Percentiles rank a stretch among this genome's conserved stretches.
These are phyloP conservation scores for Geodia barretti DNA, from an alignment of 37 sponge, comb jelly and placozoan genomes.

Conservation along the genomic window DNA sequence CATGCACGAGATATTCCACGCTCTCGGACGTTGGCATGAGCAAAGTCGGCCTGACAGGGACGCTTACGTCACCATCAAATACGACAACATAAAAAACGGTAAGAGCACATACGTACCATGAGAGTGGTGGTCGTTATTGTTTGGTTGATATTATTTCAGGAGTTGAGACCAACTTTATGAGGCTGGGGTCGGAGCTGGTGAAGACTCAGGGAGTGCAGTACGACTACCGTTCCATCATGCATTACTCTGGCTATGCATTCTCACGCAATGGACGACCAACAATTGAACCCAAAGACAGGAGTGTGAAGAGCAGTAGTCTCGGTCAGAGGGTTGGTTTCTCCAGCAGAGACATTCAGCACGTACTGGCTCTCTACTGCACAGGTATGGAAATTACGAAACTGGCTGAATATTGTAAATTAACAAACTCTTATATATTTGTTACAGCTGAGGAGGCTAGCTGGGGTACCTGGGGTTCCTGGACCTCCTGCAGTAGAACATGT, in stretches of 20 bases:
- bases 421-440: background rate
- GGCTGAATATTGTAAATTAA: background rate
- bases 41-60: slow-evolving; percentile 90
- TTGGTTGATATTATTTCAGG: slow-evolving; percentile 32
- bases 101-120: background rate
- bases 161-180: slow-evolving; percentile 54
- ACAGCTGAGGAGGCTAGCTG: background rate
- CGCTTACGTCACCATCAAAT: slow-evolving; percentile 40
- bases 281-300: slow-evolving; percentile 32
- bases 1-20: slow-evolving; percentile 81
- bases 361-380: slow-evolving; percentile 55
- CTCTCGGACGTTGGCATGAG: slow-evolving; percentile 83
- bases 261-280: slow-evolving; percentile 62
- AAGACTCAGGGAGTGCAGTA: slow-evolving; percentile 71
- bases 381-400: background rate
- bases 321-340: slow-evolving; percentile 70
- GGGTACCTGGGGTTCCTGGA: slow-evolving; percentile 38
- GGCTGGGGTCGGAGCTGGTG: slow-evolving; percentile 10
- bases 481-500: slow-evolving; percentile 38
- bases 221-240: slow-evolving; percentile 82
- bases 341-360: slow-evolving; percentile 52
- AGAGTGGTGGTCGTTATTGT: background rate
- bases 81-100: slow-evolving; percentile 56
- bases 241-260: slow-evolving; percentile 76
- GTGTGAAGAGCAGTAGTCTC: slow-evolving; percentile 3